Percentiles rank a stretch among this genome's conserved stretches.
phyloP scores from a whole-genome alignment of 2,797 vertebrate species.

The Squalus acanthias region DNA sequence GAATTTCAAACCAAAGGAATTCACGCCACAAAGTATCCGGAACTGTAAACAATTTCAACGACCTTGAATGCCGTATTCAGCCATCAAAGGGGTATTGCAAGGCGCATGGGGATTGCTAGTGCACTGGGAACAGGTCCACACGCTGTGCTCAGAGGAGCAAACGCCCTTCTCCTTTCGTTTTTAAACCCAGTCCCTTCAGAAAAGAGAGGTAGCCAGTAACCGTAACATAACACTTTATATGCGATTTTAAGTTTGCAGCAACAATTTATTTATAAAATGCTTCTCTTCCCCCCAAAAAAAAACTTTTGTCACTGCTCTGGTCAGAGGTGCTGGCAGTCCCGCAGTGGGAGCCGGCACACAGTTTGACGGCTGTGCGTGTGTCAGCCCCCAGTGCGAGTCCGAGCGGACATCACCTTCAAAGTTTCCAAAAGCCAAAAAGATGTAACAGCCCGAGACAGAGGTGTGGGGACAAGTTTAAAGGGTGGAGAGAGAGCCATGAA shows the following conservation, averaged over 20 bases:
- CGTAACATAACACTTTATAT: background rate
- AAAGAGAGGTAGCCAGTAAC: background rate
- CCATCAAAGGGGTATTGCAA: background rate
- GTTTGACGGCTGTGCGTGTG: background rate
- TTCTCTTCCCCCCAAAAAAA: too few relatives aligned
- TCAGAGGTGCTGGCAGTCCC: background rate
- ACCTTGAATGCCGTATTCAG: background rate
- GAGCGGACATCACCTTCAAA: background rate
- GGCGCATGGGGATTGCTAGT: too few relatives aligned
- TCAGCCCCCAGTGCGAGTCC: background rate
- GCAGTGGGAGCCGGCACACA: background rate
- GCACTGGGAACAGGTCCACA: background rate
- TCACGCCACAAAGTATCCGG: background rate
- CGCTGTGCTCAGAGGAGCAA: background rate
- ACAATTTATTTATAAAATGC: background rate
- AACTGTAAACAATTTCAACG: background rate
- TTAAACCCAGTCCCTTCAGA: background rate
- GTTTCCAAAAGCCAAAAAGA: background rate
- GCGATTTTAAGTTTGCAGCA: background rate
- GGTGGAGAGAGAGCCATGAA: background rate
- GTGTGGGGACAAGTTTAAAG: background rate
- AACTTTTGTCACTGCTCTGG: background rate
- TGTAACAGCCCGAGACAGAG: background rate
- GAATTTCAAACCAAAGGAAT: background rate
- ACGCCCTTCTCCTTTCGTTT: background rate